Base-by-base conservation (phyloP, 2,888 invertebrate species). In the Drosophila anomalata region DNA sequence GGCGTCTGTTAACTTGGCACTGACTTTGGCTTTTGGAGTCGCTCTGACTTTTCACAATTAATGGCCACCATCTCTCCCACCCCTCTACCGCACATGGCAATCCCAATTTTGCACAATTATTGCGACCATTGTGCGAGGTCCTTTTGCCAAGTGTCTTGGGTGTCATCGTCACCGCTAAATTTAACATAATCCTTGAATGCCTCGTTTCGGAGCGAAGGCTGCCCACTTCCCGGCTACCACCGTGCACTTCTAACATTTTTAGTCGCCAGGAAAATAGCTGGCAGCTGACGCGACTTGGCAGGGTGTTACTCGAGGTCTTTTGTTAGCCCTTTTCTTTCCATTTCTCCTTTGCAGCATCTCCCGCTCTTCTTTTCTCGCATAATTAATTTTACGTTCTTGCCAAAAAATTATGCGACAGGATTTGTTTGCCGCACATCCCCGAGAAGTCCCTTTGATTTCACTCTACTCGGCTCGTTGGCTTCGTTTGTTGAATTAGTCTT, bases 91-190 rank as follows among this genome's bases (percentile, higher is more conserved):
- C 12, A 8, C 12, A 24, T n/a, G 17, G 22, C 48, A 22, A 58
- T 53, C 52, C 33, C 41, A 53, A 50, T 73, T 63, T 69, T 62
- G 79, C 73, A 75, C 82, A 87, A 82, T 82, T 85, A 82, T 87
- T 82, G 86, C 75, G 69, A 62, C 68, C 86, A 85, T 82, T 87
- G 82, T 82, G 83, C 70, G 77, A 57, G 81, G 82, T 68, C 73
- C 84, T 79, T 69, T 84, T 84, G 87, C 83, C 83, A 87, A 84
- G 85, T 87, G 87, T 87, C 85, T 61, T 83, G 81, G 86, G 87
- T 65, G 65, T 54, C 65, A 63, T 84, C 87, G 70, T 70, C 70
- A 81, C 82, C 84, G 83, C 83, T 85, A 87, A 84, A 84, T 87
- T 84, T 87, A 87, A 84, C 82, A 87, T 82, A 84, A 87, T 84